phyloP scores from a whole-genome alignment of 2,113 vertebrate genomes.

The Limnothrissa miodon region DNA sequence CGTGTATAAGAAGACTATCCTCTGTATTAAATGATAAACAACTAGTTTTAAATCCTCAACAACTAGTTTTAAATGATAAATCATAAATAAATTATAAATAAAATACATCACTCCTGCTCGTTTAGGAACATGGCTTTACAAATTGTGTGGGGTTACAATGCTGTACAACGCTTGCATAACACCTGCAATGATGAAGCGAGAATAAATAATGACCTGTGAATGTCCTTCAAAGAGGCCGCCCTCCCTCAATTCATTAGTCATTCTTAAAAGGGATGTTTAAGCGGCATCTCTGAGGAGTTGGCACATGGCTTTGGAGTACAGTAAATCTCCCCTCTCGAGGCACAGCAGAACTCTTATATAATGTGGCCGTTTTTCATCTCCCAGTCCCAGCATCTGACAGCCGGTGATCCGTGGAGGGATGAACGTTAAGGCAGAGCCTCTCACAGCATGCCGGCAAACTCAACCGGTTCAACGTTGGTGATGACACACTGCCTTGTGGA shows the following conservation, averaged over 20 bases:
- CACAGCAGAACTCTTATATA: slow-evolving; percentile 35
- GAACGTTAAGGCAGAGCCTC: neutral
- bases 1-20: neutral
- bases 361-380: slow-evolving; percentile 1
- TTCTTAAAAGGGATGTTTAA: slow-evolving; percentile 32
- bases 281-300: slow-evolving; percentile 3
- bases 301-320: slow-evolving; percentile 34
- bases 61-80: no score
- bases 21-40: neutral
- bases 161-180: neutral
- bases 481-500: slow-evolving; percentile 10
- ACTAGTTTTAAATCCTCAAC: no score
- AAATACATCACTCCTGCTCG: neutral
- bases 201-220: slow-evolving; percentile 1
- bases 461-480: neutral
- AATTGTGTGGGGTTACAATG: neutral
- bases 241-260: slow-evolving; percentile 29
- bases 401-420: neutral
- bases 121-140: neutral
- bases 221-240: neutral
- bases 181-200: neutral
- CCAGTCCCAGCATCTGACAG: neutral
- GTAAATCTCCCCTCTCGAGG: slow-evolving; percentile 49
- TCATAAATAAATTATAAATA: no score
- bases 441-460: neutral